These are phyloP conservation scores for Mycetomoellerius zeteki DNA, from an alignment of 1,140 invertebrate species.

Conservation along the genomic window DNA sequence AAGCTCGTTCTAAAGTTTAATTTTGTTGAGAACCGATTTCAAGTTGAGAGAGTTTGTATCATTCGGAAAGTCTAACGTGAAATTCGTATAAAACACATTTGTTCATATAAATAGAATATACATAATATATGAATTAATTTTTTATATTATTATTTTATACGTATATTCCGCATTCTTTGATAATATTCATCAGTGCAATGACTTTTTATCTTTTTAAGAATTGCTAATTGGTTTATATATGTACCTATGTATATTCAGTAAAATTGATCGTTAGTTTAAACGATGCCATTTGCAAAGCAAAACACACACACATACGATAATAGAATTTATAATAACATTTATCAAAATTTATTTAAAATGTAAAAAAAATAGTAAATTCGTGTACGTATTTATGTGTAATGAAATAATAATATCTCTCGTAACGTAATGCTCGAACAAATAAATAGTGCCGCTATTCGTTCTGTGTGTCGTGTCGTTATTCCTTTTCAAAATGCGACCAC, in stretches of 20 bases:
- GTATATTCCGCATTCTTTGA: background rate
- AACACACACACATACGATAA: background rate
- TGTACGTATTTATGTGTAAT: background rate
- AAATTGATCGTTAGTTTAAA: background rate
- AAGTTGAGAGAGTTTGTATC: background rate
- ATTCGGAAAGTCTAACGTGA: background rate
- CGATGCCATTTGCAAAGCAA: background rate
- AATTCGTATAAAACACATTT: background rate
- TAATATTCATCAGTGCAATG: background rate
- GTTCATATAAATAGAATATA: background rate
- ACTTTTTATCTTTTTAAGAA: background rate
- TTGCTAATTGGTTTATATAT: background rate
- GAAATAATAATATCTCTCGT: background rate
- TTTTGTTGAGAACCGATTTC: conserved; percentile 15
- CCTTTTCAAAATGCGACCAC: background rate
- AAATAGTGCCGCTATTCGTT: background rate
- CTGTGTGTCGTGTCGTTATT: background rate
- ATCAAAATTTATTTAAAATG: background rate
- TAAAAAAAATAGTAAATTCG: background rate
- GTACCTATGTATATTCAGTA: background rate
- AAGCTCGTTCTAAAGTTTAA: background rate
- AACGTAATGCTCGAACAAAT: background rate
- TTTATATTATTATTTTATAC: conserved; percentile 3
- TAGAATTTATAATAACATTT: background rate
- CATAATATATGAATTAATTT: background rate